phyloP scores from a whole-genome alignment of 1,140 invertebrate species.

The Bombus superbus region DNA sequence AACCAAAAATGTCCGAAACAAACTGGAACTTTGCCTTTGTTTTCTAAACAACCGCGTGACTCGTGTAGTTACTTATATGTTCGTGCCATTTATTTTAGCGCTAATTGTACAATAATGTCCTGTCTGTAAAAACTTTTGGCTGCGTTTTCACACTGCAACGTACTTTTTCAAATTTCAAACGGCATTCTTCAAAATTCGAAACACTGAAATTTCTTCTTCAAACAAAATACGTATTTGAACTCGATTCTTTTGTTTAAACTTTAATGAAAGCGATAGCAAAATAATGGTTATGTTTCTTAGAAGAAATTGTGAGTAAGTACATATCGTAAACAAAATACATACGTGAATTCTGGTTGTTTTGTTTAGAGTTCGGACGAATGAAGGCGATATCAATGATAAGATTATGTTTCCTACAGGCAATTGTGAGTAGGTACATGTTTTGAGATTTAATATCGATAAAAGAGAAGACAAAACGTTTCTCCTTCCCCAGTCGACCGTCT shows the following conservation, averaged over 20 bases:
- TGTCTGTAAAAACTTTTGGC: slow-evolving; percentile 35
- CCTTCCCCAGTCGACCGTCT: background rate
- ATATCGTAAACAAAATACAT: background rate
- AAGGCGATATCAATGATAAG: background rate
- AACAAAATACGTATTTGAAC: background rate
- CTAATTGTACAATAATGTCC: slow-evolving; percentile 20
- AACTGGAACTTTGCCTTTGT: background rate
- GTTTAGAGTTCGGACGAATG: background rate
- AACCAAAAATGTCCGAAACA: background rate
- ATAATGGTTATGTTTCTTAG: too few species aligned
- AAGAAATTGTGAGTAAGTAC: too few species aligned
- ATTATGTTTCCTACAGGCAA: too few species aligned
- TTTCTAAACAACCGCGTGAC: slow-evolving; percentile 14
- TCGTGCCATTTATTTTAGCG: slow-evolving; percentile 16
- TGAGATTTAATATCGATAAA: background rate
- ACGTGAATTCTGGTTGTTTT: background rate
- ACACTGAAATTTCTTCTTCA: background rate
- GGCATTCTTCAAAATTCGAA: background rate
- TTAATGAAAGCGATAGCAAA: background rate
- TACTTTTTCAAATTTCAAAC: background rate
- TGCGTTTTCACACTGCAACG: background rate
- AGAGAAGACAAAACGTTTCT: background rate
- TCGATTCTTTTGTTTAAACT: background rate
- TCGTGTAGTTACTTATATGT: background rate
- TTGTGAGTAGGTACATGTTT: background rate